Conservation (phyloP, 2,113 vertebrate species). For the Lasiurus borealis region DNA sequence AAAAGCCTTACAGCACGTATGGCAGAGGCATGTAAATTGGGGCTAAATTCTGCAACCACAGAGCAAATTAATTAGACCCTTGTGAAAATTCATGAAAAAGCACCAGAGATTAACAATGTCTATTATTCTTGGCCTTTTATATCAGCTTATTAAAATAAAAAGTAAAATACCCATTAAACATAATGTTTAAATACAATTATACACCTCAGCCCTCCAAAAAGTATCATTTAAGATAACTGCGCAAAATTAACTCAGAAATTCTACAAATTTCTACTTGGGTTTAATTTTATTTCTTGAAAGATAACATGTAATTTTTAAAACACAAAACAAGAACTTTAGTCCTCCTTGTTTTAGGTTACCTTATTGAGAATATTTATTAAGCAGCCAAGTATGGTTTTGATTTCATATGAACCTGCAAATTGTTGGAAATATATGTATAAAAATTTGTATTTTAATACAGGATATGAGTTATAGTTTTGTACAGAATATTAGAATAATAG, state of each 20-base stretch:
- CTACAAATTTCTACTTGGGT: slow-evolving; percentile 43
- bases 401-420: slow-evolving; percentile 9
- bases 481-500: background rate
- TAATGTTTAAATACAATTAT: slow-evolving; percentile 53
- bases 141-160: slow-evolving; percentile 81
- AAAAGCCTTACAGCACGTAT: slow-evolving; percentile 63
- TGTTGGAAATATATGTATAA: background rate
- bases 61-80: slow-evolving; percentile 83
- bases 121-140: slow-evolving; percentile 67
- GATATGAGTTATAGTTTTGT: background rate
- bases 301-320: slow-evolving; percentile 40
- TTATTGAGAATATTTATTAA: slow-evolving; percentile 25
- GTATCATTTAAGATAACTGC: slow-evolving; percentile 51
- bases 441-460: slow-evolving; percentile 41
- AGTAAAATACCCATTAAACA: slow-evolving; percentile 67
- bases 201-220: slow-evolving; percentile 3
- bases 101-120: slow-evolving; percentile 83
- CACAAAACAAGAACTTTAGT: background rate
- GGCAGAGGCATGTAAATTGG: slow-evolving; percentile 79
- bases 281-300: slow-evolving; percentile 63
- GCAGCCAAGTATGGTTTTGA: background rate
- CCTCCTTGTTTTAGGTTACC: slow-evolving; percentile 1
- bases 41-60: slow-evolving; percentile 78
- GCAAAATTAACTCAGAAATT: slow-evolving; percentile 48
- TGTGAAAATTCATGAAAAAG: slow-evolving; percentile 83